Conservation (phyloP, 2,888 invertebrate species). For the Heliconius aoede region DNA sequence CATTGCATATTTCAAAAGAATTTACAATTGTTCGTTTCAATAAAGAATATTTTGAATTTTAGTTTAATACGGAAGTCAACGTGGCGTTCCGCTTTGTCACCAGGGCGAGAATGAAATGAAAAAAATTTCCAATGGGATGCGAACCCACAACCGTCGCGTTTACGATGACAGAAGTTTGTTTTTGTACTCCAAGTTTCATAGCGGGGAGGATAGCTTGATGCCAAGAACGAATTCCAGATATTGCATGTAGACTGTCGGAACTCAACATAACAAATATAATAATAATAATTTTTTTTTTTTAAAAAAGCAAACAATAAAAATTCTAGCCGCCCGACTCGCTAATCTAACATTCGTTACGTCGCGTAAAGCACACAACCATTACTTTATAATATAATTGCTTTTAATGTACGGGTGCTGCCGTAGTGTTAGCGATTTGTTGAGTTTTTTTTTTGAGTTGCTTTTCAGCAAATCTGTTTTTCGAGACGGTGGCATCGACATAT, state of each 20-base stretch:
- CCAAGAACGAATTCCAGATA: neutral
- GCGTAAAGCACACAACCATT: constrained; percentile 42
- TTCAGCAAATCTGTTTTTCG: no score
- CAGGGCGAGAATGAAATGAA: neutral
- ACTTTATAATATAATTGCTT: constrained; percentile 45
- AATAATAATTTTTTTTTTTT: constrained; percentile 18
- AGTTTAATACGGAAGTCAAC: no score
- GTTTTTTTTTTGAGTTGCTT: no score
- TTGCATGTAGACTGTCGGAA: neutral
- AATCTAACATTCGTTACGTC: constrained; percentile 36
- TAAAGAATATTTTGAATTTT: no score
- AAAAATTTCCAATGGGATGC: neutral
- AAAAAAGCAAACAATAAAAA: constrained; percentile 34
- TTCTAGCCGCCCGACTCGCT: constrained; percentile 19
- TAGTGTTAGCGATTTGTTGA: constrained; percentile 19
- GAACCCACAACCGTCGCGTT: neutral
- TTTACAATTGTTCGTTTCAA: no score
- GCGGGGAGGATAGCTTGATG: no score
- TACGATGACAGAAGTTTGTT: neutral
- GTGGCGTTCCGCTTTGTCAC: no score
- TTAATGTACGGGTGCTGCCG: constrained; percentile 26
- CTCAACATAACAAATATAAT: neutral
- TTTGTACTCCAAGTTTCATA: no score
- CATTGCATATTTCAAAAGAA: neutral
- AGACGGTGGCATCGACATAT: no score